Evolutionary conservation across 1,140 invertebrate genomes (phyloP), one percentile per base, ranked within the genome.

Genomic region (Formica exsecta): DNA sequence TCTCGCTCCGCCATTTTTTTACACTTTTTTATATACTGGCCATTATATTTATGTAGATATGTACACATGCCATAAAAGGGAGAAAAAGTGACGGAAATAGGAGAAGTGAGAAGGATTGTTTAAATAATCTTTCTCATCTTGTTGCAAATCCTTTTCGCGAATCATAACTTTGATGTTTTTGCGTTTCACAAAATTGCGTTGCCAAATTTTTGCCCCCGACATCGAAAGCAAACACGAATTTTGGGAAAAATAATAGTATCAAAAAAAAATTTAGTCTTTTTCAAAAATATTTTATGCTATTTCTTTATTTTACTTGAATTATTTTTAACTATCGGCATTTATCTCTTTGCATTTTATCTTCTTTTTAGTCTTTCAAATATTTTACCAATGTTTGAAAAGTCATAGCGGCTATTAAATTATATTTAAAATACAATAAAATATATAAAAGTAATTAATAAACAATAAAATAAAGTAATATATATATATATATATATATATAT

Each of bases 101-200:
- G 54, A 74, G 65, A 51, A 59, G 65, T 77, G 38, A 76, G 85
- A 64, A 51, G n/a, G 87, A 36, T 90, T 73, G 84, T 85, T 87
- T 71, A 87, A 90, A 86, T 86, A 64, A 83, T 70, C 44, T 48
- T 86, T 51, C 65, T 77, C 71, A 57, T 83, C 66, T 65, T 44
- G 8, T 41, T 41, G 8, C 41, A 41, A 41, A 61, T 86, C 59
- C 75, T 54, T 38, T 2, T 68, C 51, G 54, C 68, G 44, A 59
- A 80, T 22, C 22, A 22, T 86, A 68, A 81, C 75, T 62, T 75
- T 74, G 57, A 61, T 86, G 81, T 86, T 87, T 66, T 88, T 76
- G 74, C 71, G 62, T 68, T 44, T 86, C 32, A 73, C 62, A 65
- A 65, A 41, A 2, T 41, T 41, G 19, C 38, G 0, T 41, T 41